These are phyloP conservation scores for Crax fasciolata DNA, from an alignment of 2,797 vertebrate species.

Conservation along the genomic window DNA sequence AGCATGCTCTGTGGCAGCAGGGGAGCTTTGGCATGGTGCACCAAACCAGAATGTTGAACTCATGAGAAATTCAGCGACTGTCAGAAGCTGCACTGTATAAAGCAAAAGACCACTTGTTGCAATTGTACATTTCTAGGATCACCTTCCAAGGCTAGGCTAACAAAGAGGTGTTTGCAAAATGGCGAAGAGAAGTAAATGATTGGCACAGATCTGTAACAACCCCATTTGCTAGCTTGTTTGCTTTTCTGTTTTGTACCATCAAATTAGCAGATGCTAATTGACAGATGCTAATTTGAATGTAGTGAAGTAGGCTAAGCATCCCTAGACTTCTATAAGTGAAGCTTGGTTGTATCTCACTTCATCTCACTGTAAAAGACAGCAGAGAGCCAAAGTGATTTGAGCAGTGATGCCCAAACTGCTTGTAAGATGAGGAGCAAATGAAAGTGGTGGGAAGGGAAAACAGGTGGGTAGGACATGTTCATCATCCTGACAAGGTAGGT, in stretches of 20 bases:
- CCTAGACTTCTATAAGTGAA: background rate
- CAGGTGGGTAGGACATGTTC: background rate
- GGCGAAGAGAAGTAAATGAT: background rate
- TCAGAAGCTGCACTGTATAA: background rate
- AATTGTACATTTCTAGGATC: background rate
- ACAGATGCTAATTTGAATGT: too few species aligned
- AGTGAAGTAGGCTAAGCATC: background rate
- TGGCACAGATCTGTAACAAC: background rate
- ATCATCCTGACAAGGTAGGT: background rate
- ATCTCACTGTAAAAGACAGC: background rate
- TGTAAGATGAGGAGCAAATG: background rate
- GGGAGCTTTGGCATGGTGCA: background rate
- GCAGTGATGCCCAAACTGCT: background rate
- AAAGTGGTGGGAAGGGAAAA: background rate
- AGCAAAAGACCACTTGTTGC: background rate
- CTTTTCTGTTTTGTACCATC: background rate
- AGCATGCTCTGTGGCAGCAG: background rate
- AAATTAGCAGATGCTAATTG: background rate
- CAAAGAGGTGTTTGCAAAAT: background rate
- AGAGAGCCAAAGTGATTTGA: background rate
- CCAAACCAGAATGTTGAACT: background rate
- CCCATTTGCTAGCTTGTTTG: fast-evolving
- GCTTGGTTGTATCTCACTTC: background rate
- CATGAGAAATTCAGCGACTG: background rate
- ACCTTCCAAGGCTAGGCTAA: background rate